phyloP scores from a whole-genome alignment of 2,113 vertebrate genomes.

The Crotalus viridis region DNA sequence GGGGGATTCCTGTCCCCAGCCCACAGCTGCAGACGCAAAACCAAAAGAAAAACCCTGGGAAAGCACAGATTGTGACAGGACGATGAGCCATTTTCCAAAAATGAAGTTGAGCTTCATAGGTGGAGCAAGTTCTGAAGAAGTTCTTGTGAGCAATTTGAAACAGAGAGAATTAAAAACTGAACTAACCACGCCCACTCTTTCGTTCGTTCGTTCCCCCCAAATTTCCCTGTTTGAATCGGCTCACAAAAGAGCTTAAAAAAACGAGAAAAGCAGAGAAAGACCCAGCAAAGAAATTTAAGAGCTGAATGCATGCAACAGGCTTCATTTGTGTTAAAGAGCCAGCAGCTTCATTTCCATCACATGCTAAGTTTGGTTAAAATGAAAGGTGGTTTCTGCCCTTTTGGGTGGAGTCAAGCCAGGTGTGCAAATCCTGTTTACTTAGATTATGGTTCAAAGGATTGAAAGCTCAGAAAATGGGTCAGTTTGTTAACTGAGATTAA shows the following conservation, averaged over 20 bases:
- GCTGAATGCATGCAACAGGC: accelerated
- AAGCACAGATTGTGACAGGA: neutral
- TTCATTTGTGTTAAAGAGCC: neutral
- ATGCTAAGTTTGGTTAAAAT: neutral
- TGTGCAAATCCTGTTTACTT: neutral
- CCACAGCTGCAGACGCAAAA: neutral
- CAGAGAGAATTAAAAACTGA: neutral
- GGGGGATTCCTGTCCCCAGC: neutral
- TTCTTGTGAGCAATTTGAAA: neutral
- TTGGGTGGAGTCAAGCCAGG: neutral
- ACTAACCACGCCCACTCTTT: neutral
- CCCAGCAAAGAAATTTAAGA: neutral
- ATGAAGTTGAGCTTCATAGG: neutral
- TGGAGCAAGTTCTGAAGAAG: neutral
- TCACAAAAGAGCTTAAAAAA: neutral
- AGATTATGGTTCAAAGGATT: neutral
- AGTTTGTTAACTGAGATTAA: neutral
- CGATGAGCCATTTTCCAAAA: neutral
- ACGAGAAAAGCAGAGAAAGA: too few species aligned
- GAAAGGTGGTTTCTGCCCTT: neutral
- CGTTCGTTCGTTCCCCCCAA: accelerated
- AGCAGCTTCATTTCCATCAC: neutral
- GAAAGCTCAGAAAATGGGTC: neutral
- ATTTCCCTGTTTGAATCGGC: neutral
- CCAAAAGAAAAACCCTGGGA: neutral